A percentile compares a stretch with the other conserved stretches of the same genome.
These are phyloP conservation scores for Mormyrus hasselquistii DNA, from an alignment of 2,797 vertebrate species.

Conservation along the genomic window DNA sequence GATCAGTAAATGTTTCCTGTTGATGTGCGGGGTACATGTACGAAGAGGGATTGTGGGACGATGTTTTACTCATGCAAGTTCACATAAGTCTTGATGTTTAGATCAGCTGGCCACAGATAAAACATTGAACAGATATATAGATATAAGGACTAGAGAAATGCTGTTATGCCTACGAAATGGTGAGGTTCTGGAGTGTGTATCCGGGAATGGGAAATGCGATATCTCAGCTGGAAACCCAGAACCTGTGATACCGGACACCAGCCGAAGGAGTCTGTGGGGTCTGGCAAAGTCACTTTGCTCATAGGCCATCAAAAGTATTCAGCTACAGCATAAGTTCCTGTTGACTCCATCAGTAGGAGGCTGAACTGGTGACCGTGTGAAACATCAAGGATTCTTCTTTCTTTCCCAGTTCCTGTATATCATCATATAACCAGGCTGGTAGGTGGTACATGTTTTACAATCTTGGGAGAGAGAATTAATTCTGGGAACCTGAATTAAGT, in stretches of 20 bases:
- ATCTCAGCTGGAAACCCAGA: constrained; percentile 5
- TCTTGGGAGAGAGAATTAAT: background rate
- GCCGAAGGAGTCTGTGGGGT: background rate
- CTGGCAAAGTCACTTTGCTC: background rate
- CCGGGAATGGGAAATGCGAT: background rate
- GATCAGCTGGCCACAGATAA: background rate
- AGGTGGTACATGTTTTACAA: background rate
- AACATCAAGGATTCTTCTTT: background rate
- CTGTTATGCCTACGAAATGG: background rate
- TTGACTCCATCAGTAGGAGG: background rate
- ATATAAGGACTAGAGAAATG: background rate
- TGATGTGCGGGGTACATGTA: background rate
- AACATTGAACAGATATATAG: background rate
- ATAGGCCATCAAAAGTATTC: background rate
- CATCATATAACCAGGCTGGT: background rate
- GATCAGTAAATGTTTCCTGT: background rate
- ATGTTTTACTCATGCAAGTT: background rate
- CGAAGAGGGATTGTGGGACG: background rate
- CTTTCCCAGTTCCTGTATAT: background rate
- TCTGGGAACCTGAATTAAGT: background rate
- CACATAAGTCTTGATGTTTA: background rate
- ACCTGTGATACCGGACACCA: background rate
- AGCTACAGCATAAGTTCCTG: background rate
- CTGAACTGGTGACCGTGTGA: background rate
- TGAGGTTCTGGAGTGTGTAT: background rate